Base-by-base conservation (phyloP, 2,888 invertebrate species). In the Acleris laterana region DNA sequence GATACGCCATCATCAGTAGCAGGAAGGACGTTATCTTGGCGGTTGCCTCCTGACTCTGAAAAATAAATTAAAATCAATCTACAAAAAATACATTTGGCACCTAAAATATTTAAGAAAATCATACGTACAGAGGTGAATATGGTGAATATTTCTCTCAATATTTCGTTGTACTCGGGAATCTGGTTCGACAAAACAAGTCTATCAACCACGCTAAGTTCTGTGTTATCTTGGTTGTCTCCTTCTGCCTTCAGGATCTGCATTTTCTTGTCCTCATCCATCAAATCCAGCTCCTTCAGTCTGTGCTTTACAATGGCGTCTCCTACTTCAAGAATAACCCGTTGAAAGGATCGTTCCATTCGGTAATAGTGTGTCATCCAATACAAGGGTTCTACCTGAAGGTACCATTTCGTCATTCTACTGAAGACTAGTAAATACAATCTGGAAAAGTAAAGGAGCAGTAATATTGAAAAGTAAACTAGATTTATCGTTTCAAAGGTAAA, bases 371-470 rank as follows among this genome's bases (percentile, higher is more conserved):
- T 63, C 5, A 86, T 5, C 80, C 84, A 85, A 68, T 74, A 85
- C 1, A 89, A 67, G 0, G 85, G 0, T 0, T 89, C 89, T 52
- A 89, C 78, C 49, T 87, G 88, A 0, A 88, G 77, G 87, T 89
- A 90, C 88, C 89, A 90, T 56, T 74, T 76, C 0, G 86, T 85
- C 82, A 90, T 90, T 63, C 81, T 85, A 17, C 71, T 71, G 70
- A 88, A 89, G 3, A 88, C 76, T 0, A 83, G 59, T 2, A 74
- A 72, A 69, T 90, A 90, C 2, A 88, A 62, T 0, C 90, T 90
- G 79, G 28, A 68, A 48, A 20, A 17, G 1, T 20, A 25, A 9
- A n/a, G 2, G 5, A 59, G n/a, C n/a, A 46, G 25, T 19, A 48
- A 32, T 28, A 53, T 4, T 11, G 2, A 49, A 3, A 17, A 20